phyloP scores from a whole-genome alignment of 2,888 invertebrate species.

The Eupithecia exiguata region DNA sequence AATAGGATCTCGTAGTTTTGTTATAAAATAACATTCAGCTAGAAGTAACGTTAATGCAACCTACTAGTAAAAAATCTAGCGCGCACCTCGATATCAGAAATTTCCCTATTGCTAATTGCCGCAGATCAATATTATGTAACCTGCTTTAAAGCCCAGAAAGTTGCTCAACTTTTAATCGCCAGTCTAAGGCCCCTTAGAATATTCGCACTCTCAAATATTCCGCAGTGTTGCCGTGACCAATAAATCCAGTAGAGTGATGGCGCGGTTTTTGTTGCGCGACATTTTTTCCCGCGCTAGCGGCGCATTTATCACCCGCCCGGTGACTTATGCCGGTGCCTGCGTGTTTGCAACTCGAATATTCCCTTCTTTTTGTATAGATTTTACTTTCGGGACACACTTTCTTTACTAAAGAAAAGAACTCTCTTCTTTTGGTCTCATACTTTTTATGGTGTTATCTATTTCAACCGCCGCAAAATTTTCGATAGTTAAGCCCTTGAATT shows the following conservation, averaged over 20 bases:
- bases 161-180: conserved; percentile 17
- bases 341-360: conserved; percentile 49
- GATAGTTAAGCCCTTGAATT: conserved; percentile 16
- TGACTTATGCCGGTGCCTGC: conserved; percentile 71
- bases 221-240: conserved; percentile 72
- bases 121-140: too few relatives aligned
- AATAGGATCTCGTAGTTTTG: too few relatives aligned
- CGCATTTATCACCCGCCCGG: conserved; percentile 75
- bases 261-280: conserved; percentile 77
- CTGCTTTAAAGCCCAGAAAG: background rate
- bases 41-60: too few relatives aligned
- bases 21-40: too few relatives aligned
- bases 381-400: conserved; percentile 21
- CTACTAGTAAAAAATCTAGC: too few relatives aligned
- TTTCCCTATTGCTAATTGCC: too few relatives aligned
- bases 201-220: conserved; percentile 76
- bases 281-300: conserved; percentile 82
- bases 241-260: conserved; percentile 80
- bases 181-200: conserved; percentile 51
- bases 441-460: background rate
- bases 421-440: background rate
- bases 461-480: background rate
- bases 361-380: conserved; percentile 44
- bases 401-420: conserved; percentile 12
- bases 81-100: too few relatives aligned